Base-by-base conservation (phyloP, 2,888 invertebrate species). In the Dascillus cervinus region DNA sequence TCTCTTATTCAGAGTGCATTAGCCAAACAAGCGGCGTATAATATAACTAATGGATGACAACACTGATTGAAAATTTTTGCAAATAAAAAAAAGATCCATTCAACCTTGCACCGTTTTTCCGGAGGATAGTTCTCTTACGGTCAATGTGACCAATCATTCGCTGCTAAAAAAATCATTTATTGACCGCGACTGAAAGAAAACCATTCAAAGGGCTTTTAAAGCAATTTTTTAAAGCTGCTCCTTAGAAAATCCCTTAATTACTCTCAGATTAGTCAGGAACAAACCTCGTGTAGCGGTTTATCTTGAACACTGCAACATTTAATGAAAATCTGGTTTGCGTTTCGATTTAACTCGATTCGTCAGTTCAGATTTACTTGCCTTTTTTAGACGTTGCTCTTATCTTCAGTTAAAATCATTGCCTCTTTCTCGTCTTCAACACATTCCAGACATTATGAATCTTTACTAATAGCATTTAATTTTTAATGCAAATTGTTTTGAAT, bases 31-130 rank as follows among this genome's bases (percentile, higher is more conserved):
- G 56, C 52, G 45, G 50, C 46, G 56, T 55, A 60, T 62, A 61
- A 61, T 62, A 61, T 60, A 62, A 61, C 62, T 62, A 62, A 62
- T 62, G 62, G 62, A 62, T 59, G 61, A 60, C 62, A 61, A 60
- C 60, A 49, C 57, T 62, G 61, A 62, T 62, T 62, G 62, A 62
- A 62, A 62, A 60, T 56, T 62, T 62, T 59, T 55, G 57, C 55
- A 57, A 56, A 58, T 60, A 56, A 57, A 56, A 59, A 57, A 59
- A 56, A n/a, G n/a, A n/a, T n/a, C n/a, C n/a, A n/a, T n/a, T n/a
- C n/a, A n/a, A n/a, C n/a, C n/a, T n/a, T n/a, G n/a, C n/a, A n/a
- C n/a, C n/a, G n/a, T n/a, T n/a, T n/a, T n/a, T n/a, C n/a, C n/a
- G n/a, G n/a, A n/a, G n/a, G n/a, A n/a, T n/a, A n/a, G n/a, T n/a